A percentile compares a stretch with the other conserved stretches of the same genome.
phyloP scores from a whole-genome alignment of 2,797 vertebrate genomes.

The Leptoclinus maculatus region DNA sequence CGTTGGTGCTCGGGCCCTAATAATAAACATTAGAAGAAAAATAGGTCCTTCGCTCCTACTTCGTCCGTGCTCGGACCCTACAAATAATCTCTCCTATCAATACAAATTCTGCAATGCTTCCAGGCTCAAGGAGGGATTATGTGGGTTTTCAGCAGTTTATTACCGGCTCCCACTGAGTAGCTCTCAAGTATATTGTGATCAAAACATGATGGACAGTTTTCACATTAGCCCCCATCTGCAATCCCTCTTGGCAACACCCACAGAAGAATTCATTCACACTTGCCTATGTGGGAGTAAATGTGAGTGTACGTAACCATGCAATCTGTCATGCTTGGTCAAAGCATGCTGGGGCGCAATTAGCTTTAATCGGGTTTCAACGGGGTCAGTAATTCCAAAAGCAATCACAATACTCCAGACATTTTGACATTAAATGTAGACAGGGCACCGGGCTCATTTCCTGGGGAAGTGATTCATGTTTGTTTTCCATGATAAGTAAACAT shows the following conservation, averaged over 20 bases:
- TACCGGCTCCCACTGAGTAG: conserved; percentile 45
- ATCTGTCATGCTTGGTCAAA: conserved; percentile 67
- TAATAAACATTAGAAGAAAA: no score
- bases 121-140: conserved; percentile 30
- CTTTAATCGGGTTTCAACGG: conserved; percentile 68
- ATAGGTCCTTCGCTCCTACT: no score
- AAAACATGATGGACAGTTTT: conserved; percentile 72
- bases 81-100: conserved; percentile 15
- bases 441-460: conserved; percentile 14
- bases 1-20: no score
- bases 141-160: conserved; percentile 48
- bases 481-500: conserved; percentile 10
- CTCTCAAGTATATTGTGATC: conserved; percentile 62
- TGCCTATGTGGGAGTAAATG: conserved; percentile 40
- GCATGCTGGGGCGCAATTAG: conserved; percentile 71
- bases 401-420: conserved; percentile 61
- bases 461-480: conserved; percentile 31
- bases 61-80: neutral
- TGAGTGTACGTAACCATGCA: conserved; percentile 50
- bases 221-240: conserved; percentile 55
- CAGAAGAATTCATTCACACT: conserved; percentile 57
- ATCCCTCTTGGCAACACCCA: conserved; percentile 55
- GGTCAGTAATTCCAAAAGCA: conserved; percentile 71
- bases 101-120: neutral
- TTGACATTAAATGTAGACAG: conserved; percentile 48